A percentile compares a stretch with the other conserved stretches of the same genome.
Evolutionary conservation across 2,113 vertebrate species (phyloP).

Genomic region (Bostrychus sinensis): DNA sequence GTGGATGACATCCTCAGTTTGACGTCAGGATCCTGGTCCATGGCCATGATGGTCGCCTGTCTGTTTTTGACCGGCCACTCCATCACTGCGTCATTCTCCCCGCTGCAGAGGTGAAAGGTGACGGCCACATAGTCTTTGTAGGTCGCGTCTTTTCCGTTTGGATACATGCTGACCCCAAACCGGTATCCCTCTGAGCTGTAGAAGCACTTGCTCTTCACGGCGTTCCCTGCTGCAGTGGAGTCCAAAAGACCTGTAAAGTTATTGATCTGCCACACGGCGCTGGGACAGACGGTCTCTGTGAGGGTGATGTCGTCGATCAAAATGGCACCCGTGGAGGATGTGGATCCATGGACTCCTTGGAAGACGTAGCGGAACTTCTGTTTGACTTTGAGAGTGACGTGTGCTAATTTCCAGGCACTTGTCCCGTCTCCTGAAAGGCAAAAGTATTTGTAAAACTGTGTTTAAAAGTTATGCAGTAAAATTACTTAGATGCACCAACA

Average conservation of each 20-base stretch:
- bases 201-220: constrained; percentile 78
- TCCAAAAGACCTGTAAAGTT: constrained; percentile 79
- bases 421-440: constrained; percentile 77
- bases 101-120: constrained; percentile 86
- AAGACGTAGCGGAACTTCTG: constrained; percentile 91
- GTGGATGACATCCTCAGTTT: constrained; percentile 87
- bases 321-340: constrained; percentile 79
- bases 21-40: constrained; percentile 87
- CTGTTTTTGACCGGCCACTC: constrained; percentile 88
- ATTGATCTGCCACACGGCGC: constrained; percentile 82
- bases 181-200: constrained; percentile 87
- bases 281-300: constrained; percentile 85
- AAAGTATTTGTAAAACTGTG: background rate
- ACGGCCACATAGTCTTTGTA: constrained; percentile 69
- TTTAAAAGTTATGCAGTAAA: no score
- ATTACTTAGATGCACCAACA: no score
- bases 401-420: constrained; percentile 85
- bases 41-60: constrained; percentile 78
- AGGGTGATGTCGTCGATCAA: constrained; percentile 86
- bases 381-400: constrained; percentile 80
- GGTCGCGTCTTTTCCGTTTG: constrained; percentile 49
- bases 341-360: constrained; percentile 82
- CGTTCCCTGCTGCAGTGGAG: background rate
- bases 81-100: constrained; percentile 85
- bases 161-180: constrained; percentile 81